These are phyloP conservation scores for Mechanitis messenoides DNA, from an alignment of 2,888 invertebrate genomes.

Conservation along the genomic window DNA sequence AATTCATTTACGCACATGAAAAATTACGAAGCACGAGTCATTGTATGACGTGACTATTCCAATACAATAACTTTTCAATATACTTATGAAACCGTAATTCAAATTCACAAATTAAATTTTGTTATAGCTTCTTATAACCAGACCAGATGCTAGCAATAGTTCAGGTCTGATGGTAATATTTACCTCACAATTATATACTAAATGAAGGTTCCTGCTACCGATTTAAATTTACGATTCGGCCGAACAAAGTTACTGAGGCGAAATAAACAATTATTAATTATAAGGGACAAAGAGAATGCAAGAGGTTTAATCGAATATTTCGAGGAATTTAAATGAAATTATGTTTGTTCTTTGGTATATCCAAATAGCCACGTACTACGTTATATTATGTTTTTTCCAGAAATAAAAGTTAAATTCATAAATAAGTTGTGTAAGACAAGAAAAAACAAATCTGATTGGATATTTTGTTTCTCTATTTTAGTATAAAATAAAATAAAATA, in stretches of 20 bases:
- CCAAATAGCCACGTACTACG: no score
- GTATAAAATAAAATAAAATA: no score
- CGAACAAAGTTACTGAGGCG: slow-evolving; percentile 25
- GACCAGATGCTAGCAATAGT: no score
- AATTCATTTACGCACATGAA: neutral
- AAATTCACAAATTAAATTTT: slow-evolving; percentile 15
- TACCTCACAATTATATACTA: slow-evolving; percentile 33
- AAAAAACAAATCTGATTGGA: neutral
- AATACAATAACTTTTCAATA: neutral
- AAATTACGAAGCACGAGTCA: neutral
- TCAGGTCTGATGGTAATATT: slow-evolving; percentile 28
- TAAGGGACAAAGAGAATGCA: slow-evolving; percentile 10
- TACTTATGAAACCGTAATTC: no score
- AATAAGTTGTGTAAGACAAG: no score
- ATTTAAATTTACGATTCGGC: slow-evolving; percentile 36
- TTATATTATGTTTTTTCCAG: no score
- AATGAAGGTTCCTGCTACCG: slow-evolving; percentile 31
- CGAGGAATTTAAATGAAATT: neutral
- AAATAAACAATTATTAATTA: slow-evolving; percentile 40
- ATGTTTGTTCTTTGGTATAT: no score
- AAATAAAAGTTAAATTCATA: no score
- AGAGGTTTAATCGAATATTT: slow-evolving; percentile 7
- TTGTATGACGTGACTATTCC: neutral
- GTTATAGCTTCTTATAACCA: no score
- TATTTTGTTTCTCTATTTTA: no score